phyloP scores from a whole-genome alignment of 1,140 invertebrate genomes.

The Heliconius himera region DNA sequence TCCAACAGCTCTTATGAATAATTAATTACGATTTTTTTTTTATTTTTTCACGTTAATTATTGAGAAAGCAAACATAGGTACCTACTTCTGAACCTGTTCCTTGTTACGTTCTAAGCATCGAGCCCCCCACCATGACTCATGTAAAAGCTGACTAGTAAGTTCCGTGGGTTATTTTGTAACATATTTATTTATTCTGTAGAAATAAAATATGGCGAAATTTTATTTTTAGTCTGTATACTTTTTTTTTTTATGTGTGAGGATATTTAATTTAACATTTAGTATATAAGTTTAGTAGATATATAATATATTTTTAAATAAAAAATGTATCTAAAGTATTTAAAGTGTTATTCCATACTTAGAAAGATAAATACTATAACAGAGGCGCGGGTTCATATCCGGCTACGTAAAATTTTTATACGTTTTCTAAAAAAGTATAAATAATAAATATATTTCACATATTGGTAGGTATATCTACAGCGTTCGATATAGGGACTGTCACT shows the following conservation, averaged over 20 bases:
- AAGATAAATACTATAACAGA: no score
- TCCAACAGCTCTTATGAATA: conserved; percentile 26
- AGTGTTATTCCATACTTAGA: no score
- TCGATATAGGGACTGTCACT: not conserved
- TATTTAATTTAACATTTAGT: no score
- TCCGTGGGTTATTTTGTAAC: not conserved
- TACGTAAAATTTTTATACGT: no score
- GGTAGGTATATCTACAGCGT: no score
- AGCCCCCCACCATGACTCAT: not conserved
- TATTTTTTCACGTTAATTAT: conserved; percentile 15
- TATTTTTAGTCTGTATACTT: not conserved
- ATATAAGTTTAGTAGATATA: no score
- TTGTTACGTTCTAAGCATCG: conserved; percentile 2
- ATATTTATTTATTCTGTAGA: not conserved
- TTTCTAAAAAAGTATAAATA: no score
- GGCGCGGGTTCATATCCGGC: no score
- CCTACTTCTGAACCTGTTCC: conserved; percentile 4
- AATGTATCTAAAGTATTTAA: no score
- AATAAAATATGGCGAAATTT: not conserved
- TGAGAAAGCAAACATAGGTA: conserved; percentile 22
- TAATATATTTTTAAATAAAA: no score
- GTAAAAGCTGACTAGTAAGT: not conserved
- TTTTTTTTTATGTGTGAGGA: no score
- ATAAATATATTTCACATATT: not conserved
- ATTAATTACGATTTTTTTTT: conserved; percentile 16